Evolutionary conservation across 2,888 invertebrate species (phyloP).

Genomic region (Polymixis lichenea): DNA sequence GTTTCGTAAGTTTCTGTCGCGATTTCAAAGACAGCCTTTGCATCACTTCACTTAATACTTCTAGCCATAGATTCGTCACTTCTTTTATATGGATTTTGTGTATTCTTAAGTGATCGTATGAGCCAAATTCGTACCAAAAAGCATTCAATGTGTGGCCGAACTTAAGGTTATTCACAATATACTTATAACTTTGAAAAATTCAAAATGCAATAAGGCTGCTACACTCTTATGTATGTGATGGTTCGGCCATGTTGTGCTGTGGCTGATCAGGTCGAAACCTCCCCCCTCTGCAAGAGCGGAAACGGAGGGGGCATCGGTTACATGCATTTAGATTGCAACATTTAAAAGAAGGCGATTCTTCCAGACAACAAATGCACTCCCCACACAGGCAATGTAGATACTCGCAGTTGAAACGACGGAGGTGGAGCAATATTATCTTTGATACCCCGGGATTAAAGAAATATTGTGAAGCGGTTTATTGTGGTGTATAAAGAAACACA

Average conservation of each 20-base stretch:
- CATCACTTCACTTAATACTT: too few species aligned
- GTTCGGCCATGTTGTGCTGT: background rate
- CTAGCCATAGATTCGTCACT: background rate
- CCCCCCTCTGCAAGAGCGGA: background rate
- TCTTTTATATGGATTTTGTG: too few species aligned
- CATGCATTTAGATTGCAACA: constrained; percentile 64
- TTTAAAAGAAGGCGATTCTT: constrained; percentile 59
- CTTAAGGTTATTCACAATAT: background rate
- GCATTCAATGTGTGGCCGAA: too few species aligned
- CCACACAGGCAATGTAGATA: background rate
- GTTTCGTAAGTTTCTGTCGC: background rate
- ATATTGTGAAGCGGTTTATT: background rate
- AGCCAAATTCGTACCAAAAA: too few species aligned
- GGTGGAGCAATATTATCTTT: background rate
- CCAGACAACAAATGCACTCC: background rate
- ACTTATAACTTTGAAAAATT: background rate
- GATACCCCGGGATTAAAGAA: constrained; percentile 1
- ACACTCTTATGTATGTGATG: too few species aligned
- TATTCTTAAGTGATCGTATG: too few species aligned
- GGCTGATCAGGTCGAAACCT: constrained; percentile 18
- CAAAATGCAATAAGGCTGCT: background rate
- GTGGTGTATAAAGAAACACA: background rate
- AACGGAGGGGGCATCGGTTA: constrained; percentile 31
- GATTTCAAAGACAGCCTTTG: background rate
- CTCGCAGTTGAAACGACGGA: background rate